Evolutionary conservation across 2,113 vertebrate species (phyloP).

Genomic region (Gavialis gangeticus): DNA sequence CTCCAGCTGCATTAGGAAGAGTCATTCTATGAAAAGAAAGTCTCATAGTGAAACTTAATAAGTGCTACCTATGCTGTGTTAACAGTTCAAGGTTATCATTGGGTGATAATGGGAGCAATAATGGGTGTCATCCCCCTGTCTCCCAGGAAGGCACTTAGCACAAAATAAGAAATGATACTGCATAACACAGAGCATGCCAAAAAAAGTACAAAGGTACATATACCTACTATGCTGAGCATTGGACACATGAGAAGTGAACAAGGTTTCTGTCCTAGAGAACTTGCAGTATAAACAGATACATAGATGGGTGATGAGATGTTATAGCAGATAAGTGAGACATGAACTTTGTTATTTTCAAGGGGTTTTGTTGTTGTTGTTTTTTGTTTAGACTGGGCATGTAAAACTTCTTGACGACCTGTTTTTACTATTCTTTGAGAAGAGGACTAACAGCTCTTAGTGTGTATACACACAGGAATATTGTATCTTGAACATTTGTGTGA

Average conservation of each 20-base stretch:
- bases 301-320: background rate
- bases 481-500: background rate
- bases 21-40: background rate
- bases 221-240: background rate
- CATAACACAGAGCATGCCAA: background rate
- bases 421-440: background rate
- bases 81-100: background rate
- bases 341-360: background rate
- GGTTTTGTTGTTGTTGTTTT: fast-evolving
- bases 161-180: background rate
- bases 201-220: background rate
- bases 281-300: background rate
- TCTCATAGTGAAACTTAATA: background rate
- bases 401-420: background rate
- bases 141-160: background rate
- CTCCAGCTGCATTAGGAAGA: background rate
- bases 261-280: background rate
- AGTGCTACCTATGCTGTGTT: background rate
- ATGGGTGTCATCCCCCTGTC: background rate
- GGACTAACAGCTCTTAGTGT: background rate
- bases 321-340: background rate
- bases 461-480: background rate
- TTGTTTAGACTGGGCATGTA: background rate
- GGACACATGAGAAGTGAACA: background rate
- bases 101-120: background rate